Conservation (phyloP, 2,113 vertebrate species). For the Perccottus glenii region DNA sequence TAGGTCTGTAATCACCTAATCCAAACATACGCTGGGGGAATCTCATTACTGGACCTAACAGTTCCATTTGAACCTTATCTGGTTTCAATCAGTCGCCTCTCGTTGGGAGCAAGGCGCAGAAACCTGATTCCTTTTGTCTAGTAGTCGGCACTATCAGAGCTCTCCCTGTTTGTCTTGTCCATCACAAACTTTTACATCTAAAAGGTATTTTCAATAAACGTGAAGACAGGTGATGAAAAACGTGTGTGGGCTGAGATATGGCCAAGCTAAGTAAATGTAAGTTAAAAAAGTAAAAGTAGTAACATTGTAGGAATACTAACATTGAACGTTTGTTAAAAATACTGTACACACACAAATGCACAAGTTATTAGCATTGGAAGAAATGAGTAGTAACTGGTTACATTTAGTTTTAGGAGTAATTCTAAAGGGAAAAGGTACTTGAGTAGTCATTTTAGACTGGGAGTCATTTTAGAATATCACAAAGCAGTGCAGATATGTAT, state of each 20-base stretch:
- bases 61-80: slow-evolving; percentile 81
- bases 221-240: background rate
- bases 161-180: slow-evolving; percentile 75
- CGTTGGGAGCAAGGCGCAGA: slow-evolving; percentile 61
- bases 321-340: too few species aligned
- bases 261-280: too few species aligned
- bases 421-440: too few species aligned
- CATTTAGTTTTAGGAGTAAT: too few species aligned
- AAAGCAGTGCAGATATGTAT: too few species aligned
- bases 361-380: too few species aligned
- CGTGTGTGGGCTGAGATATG: background rate
- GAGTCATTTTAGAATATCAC: too few species aligned
- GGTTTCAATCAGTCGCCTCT: slow-evolving; percentile 80
- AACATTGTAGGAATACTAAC: too few species aligned
- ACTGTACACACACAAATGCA: too few species aligned
- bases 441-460: too few species aligned
- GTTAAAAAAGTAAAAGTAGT: too few species aligned
- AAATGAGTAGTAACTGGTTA: too few species aligned
- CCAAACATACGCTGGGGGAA: slow-evolving; percentile 81
- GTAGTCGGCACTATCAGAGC: slow-evolving; percentile 57
- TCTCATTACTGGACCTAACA: slow-evolving; percentile 80
- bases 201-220: slow-evolving; percentile 47
- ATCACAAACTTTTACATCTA: slow-evolving; percentile 52
- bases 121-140: slow-evolving; percentile 79
- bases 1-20: slow-evolving; percentile 82